These are phyloP conservation scores for Mya arenaria DNA, from an alignment of 1,140 invertebrate species.

Conservation along the genomic window DNA sequence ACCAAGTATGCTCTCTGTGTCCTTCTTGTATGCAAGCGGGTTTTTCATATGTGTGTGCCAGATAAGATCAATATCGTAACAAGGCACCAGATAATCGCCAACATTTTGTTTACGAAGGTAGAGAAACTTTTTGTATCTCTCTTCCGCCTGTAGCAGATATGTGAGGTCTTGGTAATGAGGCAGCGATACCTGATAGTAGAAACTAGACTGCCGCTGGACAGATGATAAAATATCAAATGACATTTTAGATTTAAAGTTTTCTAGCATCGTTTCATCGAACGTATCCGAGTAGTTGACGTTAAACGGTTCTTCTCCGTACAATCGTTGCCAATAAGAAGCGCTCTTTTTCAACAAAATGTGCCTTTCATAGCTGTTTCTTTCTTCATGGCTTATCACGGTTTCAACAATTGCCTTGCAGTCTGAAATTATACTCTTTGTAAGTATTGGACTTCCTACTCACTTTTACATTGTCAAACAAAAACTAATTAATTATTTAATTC, in stretches of 20 bases:
- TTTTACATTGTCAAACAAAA: no score
- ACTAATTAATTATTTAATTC: no score
- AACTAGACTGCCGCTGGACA: conserved; percentile 75
- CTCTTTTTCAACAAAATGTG: conserved; percentile 15
- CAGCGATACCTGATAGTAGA: conserved; percentile 80
- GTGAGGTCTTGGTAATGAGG: conserved; percentile 79
- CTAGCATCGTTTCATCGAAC: not conserved
- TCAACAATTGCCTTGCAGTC: conserved; percentile 79
- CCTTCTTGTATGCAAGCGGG: conserved; percentile 73
- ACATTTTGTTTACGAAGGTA: conserved; percentile 77
- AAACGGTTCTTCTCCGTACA: conserved; percentile 67
- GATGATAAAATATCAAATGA: conserved; percentile 77
- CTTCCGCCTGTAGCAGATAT: conserved; percentile 77
- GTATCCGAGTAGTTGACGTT: conserved; percentile 52
- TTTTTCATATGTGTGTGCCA: conserved; percentile 81
- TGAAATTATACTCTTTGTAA: no score
- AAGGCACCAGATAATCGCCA: conserved; percentile 80
- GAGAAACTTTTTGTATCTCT: conserved; percentile 80
- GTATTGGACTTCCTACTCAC: no score
- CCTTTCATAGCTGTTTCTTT: conserved; percentile 62
- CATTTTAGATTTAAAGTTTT: conserved; percentile 12
- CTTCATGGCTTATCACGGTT: conserved; percentile 78
- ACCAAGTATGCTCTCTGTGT: conserved; percentile 78
- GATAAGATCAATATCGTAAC: conserved; percentile 81
- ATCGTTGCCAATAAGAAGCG: conserved; percentile 46